Evolutionary conservation across 2,113 vertebrate genomes (phyloP), one percentile per base, ranked within the genome.

Genomic region (Galemys pyrenaicus): DNA sequence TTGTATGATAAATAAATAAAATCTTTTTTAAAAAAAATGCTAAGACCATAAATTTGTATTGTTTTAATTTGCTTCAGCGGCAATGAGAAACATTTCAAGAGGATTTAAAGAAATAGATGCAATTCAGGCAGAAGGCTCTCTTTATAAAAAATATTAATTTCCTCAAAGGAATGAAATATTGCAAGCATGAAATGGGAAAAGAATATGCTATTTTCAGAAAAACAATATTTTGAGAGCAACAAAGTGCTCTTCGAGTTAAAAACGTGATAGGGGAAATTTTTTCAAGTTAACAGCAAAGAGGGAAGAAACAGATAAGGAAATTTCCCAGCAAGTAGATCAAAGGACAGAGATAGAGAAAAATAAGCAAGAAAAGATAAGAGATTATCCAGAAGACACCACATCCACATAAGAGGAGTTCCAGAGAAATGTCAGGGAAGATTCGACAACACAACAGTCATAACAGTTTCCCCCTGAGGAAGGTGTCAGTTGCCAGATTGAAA

Each of bases 191-290:
- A 94, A 78, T 68, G 91, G 39, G 54, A 94, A 93, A 32, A 16
- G 67, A 39, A 77, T n/a, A n/a, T 73, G 94, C 88, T 96, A 87
- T 84, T 96, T 96, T 87, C 64, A 94, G 92, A 85, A 96, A 95
- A 91, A 85, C 81, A 92, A 87, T 81, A 90, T 85, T 92, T 74
- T 68, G 67, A 87, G 78, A 94, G 75, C 91, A 91, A 94, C n/a
- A 82, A 73, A 89, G 77, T 90, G 41, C 67, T 85, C 85, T 87
- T 81, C 37, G 92, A 95, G 81, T 95, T 95, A 92, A 96, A 94
- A 96, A 93, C 93, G 83, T 17, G 54, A 89, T n/a, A 67, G 51
- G 77, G 78, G 81, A 85, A 96, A 70, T 68, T 79, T 28, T 92
- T 46, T 11, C 51, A 79, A 94, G 78, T 94, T 78, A 83, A 87